phyloP scores from a whole-genome alignment of 2,797 vertebrate species.

The Falco peregrinus region DNA sequence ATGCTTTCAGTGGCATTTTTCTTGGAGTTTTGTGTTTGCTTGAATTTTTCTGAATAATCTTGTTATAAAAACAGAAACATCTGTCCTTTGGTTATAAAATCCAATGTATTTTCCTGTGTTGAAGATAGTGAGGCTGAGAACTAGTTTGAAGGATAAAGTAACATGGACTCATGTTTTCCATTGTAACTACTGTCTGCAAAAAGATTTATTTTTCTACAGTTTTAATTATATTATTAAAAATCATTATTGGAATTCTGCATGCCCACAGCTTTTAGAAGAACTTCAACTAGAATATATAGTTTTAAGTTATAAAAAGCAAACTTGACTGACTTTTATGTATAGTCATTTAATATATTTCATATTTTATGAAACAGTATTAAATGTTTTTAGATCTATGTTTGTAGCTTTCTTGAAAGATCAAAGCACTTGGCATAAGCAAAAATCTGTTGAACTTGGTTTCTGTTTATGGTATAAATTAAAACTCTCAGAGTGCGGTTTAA shows the following conservation, averaged over 20 bases:
- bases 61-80: neutral
- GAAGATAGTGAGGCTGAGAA: neutral
- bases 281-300: neutral
- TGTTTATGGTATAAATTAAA: constrained; percentile 61
- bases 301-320: neutral
- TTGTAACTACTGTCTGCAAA: neutral
- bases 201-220: neutral
- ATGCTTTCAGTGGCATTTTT: neutral
- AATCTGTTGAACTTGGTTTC: constrained; percentile 29
- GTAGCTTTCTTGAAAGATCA: constrained; percentile 27
- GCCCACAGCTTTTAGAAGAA: neutral
- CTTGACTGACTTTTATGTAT: neutral
- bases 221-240: neutral
- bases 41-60: neutral
- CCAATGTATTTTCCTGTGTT: neutral
- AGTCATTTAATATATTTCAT: neutral
- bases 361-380: constrained; percentile 7
- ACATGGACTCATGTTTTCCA: neutral
- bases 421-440: constrained; percentile 4
- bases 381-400: neutral
- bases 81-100: neutral
- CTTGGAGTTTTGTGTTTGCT: neutral
- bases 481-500: constrained; percentile 43
- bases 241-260: neutral
- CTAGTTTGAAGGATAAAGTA: neutral